Base-by-base conservation (phyloP, 2,888 invertebrate species). In the Phrixothrix hirtus region DNA sequence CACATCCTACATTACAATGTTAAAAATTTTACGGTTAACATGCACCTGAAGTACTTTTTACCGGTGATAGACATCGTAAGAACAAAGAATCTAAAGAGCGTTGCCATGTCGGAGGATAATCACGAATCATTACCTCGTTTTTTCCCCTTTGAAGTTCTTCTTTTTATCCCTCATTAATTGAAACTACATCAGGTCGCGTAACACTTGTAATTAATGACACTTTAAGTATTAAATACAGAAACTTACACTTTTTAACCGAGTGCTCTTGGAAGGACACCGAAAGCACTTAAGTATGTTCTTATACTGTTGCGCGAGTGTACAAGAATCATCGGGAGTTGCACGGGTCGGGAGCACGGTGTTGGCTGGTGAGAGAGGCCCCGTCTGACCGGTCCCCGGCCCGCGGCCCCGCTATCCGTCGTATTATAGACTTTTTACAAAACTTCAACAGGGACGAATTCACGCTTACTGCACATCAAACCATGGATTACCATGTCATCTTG, bases 291-390 rank as follows among this genome's bases (percentile, higher is more conserved):
- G 27, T 29, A 10, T 6, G 27, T 42, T 37, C 46, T 46, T 52
- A 39, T 43, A 31, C 41, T 31, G 34, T 41, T 36, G 46, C 46
- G 35, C 41, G 41, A 46, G 35, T 25, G 37, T 35, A 47, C 51
- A 45, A 42, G 44, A 50, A 43, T 43, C 53, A 38, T 48, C 48
- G 37, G 51, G 45, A 51, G 45, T 35, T 35, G 44, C 52, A 41
- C 47, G 37, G 48, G 54, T 43, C 34, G 4, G 54, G 48, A 43
- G 54, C 31, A 54, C 54, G 54, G 45, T 39, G 54, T 25, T 41
- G 54, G 54, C n/a, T n/a, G n/a, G n/a, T n/a, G n/a, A 49, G 55
- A 55, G 55, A 55, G 55, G 57, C 47, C 57, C 53, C 42, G 57
- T 57, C 44, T 45, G 55, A 55, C 58, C 52, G 55, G 55, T 58